Conservation (phyloP, 2,797 vertebrate genomes). For the Eulemur mongoz region DNA sequence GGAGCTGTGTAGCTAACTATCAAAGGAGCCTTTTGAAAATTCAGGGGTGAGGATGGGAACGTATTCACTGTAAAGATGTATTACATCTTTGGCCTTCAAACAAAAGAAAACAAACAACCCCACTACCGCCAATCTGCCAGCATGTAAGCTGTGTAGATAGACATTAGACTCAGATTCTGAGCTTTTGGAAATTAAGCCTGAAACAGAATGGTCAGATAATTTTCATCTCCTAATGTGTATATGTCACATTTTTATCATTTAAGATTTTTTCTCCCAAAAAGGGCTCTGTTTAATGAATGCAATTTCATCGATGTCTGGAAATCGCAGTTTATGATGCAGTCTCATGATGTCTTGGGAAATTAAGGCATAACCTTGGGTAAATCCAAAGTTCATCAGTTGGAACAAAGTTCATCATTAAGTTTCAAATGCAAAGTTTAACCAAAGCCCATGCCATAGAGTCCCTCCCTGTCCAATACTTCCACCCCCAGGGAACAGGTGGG, state of each 20-base stretch:
- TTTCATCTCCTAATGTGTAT: neutral
- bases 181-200: conserved; percentile 15
- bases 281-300: neutral
- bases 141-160: neutral
- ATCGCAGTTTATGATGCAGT: neutral
- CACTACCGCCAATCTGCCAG: neutral
- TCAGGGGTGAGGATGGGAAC: conserved; percentile 26
- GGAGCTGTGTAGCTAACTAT: conserved; percentile 67
- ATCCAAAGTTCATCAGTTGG: neutral
- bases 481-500: neutral
- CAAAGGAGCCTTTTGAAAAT: conserved; percentile 62
- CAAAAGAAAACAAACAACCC: conserved; percentile 18
- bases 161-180: neutral
- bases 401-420: neutral
- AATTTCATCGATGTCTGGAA: neutral
- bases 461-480: too few relatives aligned
- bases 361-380: conserved; percentile 1
- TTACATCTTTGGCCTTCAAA: conserved; percentile 63
- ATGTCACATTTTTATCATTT: neutral
- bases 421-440: conserved; percentile 15
- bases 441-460: neutral
- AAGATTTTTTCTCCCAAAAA: neutral
- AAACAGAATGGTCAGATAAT: conserved; percentile 1
- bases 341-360: conserved; percentile 28
- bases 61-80: conserved; percentile 55